phyloP scores from a whole-genome alignment of 2,888 invertebrate genomes.

The Scaptomyza polygonia region DNA sequence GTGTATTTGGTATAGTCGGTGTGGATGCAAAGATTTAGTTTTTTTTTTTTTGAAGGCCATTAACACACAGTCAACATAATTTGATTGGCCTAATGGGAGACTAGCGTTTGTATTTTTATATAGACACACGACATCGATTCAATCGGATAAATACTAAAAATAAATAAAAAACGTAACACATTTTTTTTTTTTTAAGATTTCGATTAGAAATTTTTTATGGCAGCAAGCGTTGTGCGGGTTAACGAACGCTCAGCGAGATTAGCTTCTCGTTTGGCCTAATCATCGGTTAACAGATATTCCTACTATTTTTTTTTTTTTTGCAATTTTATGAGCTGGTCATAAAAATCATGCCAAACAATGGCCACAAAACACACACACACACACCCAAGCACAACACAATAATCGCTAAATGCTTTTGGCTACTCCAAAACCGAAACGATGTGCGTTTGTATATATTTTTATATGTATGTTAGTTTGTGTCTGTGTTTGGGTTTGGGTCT shows the following conservation, averaged over 20 bases:
- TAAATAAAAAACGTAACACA: constrained; percentile 51
- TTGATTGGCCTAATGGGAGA: constrained; percentile 53
- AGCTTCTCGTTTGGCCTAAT: constrained; percentile 20
- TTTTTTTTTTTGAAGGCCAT: constrained; percentile 37
- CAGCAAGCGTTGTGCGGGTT: constrained; percentile 42
- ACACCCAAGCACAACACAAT: constrained; percentile 36
- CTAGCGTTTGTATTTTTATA: constrained; percentile 34
- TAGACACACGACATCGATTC: constrained; percentile 24
- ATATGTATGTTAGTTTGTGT: background rate
- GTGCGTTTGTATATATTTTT: background rate
- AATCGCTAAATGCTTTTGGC: constrained; percentile 75
- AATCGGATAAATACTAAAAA: constrained; percentile 39
- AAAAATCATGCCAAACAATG: constrained; percentile 62
- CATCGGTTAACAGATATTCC: constrained; percentile 4
- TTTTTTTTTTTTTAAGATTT: constrained; percentile 21
- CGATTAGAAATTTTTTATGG: constrained; percentile 57
- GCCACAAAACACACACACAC: constrained; percentile 38
- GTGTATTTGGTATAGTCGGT: constrained; percentile 14
- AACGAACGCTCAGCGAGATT: constrained; percentile 54
- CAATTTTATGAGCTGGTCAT: constrained; percentile 52
- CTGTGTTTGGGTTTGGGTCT: background rate
- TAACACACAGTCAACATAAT: constrained; percentile 71
- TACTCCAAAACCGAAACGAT: constrained; percentile 41
- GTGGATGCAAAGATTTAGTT: background rate
- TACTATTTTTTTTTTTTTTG: constrained; percentile 27